A percentile compares a stretch with the other conserved stretches of the same genome.
These are phyloP conservation scores for Hydropsyche tenuis DNA, from an alignment of 1,140 invertebrate species.

Conservation along the genomic window DNA sequence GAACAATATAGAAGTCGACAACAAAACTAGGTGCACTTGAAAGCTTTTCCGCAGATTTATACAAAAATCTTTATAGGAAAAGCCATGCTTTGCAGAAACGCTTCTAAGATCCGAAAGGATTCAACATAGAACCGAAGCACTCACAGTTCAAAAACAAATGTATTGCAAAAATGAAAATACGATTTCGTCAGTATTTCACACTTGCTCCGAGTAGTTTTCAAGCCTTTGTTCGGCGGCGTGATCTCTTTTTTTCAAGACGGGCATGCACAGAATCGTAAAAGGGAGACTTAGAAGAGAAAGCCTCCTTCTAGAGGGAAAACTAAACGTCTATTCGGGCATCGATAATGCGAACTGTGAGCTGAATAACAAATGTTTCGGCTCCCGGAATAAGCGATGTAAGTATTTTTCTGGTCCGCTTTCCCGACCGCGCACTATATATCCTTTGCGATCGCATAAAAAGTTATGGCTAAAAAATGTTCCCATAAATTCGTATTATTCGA, in stretches of 20 bases:
- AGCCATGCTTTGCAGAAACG: too few relatives aligned
- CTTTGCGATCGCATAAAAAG: background rate
- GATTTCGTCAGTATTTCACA: background rate
- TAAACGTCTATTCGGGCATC: conserved; percentile 24
- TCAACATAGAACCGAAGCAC: too few relatives aligned
- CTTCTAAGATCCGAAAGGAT: too few relatives aligned
- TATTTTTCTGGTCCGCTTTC: too few relatives aligned
- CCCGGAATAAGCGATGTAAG: background rate
- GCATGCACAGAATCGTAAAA: background rate
- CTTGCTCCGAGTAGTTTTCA: background rate
- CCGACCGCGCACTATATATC: background rate
- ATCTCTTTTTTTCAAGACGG: background rate
- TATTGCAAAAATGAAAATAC: too few relatives aligned
- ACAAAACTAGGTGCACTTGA: too few relatives aligned
- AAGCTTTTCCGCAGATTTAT: too few relatives aligned
- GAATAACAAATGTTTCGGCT: conserved; percentile 10
- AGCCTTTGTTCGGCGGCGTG: background rate
- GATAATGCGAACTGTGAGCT: conserved; percentile 25
- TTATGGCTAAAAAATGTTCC: background rate
- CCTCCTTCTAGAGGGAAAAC: conserved; percentile 14
- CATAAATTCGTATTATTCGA: conserved; percentile 6
- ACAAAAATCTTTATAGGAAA: too few relatives aligned
- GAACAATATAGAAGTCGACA: too few relatives aligned
- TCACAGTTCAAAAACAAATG: too few relatives aligned
- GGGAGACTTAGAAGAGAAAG: conserved; percentile 18